Percentiles rank a stretch among this genome's conserved stretches.
Conservation (phyloP, 2,797 vertebrate genomes). For the Poeciliopsis infans region DNA sequence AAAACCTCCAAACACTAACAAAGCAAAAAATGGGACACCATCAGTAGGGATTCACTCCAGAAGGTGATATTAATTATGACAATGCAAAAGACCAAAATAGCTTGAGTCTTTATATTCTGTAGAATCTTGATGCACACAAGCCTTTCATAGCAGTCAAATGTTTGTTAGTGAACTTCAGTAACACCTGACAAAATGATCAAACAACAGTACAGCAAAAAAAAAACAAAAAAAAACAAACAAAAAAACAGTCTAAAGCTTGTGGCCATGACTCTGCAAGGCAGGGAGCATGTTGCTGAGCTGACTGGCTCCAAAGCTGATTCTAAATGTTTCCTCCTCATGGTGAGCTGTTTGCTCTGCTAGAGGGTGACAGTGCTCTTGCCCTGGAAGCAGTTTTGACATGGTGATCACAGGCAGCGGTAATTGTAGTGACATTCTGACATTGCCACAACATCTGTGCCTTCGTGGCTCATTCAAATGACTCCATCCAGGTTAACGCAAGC, state of each 20-base stretch:
- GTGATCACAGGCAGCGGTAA: constrained; percentile 50
- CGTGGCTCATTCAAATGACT: constrained; percentile 24
- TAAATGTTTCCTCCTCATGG: constrained; percentile 33
- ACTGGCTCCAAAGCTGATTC: constrained; percentile 38
- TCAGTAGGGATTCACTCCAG: not conserved
- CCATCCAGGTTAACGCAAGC: not conserved
- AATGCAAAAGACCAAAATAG: not conserved
- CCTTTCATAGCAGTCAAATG: not conserved
- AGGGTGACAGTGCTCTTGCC: constrained; percentile 7
- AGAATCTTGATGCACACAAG: not conserved
- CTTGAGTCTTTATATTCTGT: not conserved
- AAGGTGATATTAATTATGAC: not conserved
- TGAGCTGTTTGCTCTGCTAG: constrained; percentile 19
- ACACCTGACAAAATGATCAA: not conserved
- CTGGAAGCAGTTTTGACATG: constrained; percentile 36
- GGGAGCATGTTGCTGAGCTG: constrained; percentile 4
- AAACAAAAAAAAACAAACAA: not conserved
- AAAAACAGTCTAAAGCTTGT: not conserved
- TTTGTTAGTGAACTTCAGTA: not conserved
- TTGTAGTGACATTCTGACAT: constrained; percentile 38
- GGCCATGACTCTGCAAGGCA: not conserved
- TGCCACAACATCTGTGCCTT: constrained; percentile 13
- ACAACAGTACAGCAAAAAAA: not conserved
- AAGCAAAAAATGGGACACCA: not conserved
- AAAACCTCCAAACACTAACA: not conserved